phyloP scores from a whole-genome alignment of 2,113 vertebrate species.

The Brachyhypopomus gauderio region DNA sequence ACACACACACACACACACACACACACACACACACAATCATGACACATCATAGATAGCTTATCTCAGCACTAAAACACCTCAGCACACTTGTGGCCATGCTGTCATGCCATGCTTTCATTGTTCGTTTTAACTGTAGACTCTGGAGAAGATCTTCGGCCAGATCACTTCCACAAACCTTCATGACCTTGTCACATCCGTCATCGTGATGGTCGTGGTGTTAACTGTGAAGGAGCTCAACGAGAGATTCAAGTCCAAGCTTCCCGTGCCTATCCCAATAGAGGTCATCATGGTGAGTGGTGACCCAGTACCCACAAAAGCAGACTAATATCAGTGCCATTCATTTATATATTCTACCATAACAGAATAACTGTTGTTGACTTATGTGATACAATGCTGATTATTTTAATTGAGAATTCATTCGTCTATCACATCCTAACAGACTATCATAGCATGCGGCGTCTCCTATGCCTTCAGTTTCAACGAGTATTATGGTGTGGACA shows the following conservation, averaged over 20 bases:
- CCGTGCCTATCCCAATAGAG: constrained; percentile 91
- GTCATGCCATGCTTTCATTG: neutral
- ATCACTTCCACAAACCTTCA: constrained; percentile 84
- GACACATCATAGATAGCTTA: neutral
- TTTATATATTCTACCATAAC: constrained; percentile 8
- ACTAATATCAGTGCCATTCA: neutral
- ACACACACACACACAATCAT: neutral
- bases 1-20: neutral
- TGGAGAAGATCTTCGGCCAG: constrained; percentile 80
- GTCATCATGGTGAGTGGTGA: constrained; percentile 85
- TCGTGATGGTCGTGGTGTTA: constrained; percentile 84
- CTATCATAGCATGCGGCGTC: constrained; percentile 85
- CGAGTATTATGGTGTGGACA: constrained; percentile 73
- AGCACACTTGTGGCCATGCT: neutral
- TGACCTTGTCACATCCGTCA: constrained; percentile 85
- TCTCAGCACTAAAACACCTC: neutral
- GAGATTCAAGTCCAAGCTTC: constrained; percentile 86
- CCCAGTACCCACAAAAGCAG: neutral
- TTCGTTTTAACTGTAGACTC: constrained; percentile 19
- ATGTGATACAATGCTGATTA: neutral
- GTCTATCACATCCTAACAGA: constrained; percentile 69
- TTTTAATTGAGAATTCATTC: neutral
- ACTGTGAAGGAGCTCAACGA: constrained; percentile 91
- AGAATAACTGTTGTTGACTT: neutral
- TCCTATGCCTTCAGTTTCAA: constrained; percentile 84